These are phyloP conservation scores for Pelobates cultripes DNA, from an alignment of 2,797 vertebrate species.

Conservation along the genomic window DNA sequence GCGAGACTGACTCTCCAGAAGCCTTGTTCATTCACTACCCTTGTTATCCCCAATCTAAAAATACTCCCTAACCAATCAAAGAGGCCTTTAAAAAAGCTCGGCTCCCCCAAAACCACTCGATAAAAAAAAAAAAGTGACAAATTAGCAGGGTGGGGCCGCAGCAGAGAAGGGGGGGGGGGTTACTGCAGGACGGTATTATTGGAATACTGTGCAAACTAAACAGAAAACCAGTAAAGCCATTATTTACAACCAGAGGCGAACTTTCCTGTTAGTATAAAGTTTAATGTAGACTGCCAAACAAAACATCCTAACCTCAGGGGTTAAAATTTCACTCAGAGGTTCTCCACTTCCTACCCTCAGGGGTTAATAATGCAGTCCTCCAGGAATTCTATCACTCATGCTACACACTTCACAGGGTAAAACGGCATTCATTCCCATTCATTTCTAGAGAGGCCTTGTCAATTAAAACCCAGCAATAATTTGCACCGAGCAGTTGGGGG, in stretches of 20 bases:
- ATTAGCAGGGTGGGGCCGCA: slow-evolving; percentile 49
- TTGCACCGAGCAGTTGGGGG: too few species aligned
- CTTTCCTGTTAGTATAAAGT: slow-evolving; percentile 17
- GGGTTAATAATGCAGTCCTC: slow-evolving; percentile 32
- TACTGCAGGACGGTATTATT: slow-evolving; percentile 17
- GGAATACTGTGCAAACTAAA: slow-evolving; percentile 25
- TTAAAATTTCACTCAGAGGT: slow-evolving; percentile 8
- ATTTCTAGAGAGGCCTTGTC: not conserved
- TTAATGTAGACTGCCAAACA: slow-evolving; percentile 37
- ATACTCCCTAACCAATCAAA: slow-evolving; percentile 82
- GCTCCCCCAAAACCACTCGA: slow-evolving; percentile 57
- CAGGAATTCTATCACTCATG: slow-evolving; percentile 13
- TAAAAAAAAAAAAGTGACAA: slow-evolving; percentile 51
- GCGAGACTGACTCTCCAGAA: slow-evolving; percentile 38
- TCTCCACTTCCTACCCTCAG: slow-evolving; percentile 5
- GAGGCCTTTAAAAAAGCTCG: slow-evolving; percentile 74
- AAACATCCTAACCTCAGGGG: slow-evolving; percentile 49
- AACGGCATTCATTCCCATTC: not conserved
- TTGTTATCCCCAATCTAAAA: slow-evolving; percentile 80
- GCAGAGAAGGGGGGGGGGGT: not conserved
- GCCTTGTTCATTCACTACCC: slow-evolving; percentile 59
- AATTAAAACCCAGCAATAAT: too few species aligned
- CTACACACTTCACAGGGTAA: not conserved
- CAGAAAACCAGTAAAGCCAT: slow-evolving; percentile 40
- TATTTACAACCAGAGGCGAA: slow-evolving; percentile 41